Conservation (phyloP, 1,140 invertebrate genomes). For the Cecropterus lyciades region DNA sequence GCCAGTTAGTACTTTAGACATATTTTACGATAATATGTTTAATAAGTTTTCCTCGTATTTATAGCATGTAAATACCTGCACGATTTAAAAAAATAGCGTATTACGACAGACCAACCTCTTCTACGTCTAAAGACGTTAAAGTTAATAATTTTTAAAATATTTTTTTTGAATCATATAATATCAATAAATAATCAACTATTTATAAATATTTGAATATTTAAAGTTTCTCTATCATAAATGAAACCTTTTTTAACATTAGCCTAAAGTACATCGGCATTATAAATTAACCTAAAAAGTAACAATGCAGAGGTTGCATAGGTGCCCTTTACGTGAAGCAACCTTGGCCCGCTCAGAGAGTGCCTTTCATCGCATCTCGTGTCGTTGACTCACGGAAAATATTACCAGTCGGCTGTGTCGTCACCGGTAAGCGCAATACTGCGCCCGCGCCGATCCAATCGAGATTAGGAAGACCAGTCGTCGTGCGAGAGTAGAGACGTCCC, state of each 20-base stretch:
- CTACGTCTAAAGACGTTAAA: too few species aligned
- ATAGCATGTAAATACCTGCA: too few species aligned
- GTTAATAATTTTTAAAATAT: too few species aligned
- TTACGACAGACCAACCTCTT: too few species aligned
- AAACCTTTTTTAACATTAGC: background rate
- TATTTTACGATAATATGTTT: too few species aligned
- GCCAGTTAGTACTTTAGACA: too few species aligned
- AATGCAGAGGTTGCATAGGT: slow-evolving; percentile 24
- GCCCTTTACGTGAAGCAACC: slow-evolving; percentile 41
- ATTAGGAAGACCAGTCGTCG: background rate
- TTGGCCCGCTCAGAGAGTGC: slow-evolving; percentile 45
- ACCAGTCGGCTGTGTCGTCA: slow-evolving; percentile 37
- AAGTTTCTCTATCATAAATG: background rate
- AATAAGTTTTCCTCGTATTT: too few species aligned
- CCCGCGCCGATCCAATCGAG: background rate
- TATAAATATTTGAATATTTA: too few species aligned
- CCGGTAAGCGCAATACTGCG: background rate
- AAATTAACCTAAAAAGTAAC: slow-evolving; percentile 3
- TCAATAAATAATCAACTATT: background rate
- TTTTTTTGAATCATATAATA: too few species aligned
- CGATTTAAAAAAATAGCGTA: too few species aligned
- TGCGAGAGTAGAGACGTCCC: background rate
- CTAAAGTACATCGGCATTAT: background rate
- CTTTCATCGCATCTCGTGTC: slow-evolving; percentile 44
- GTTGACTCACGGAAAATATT: slow-evolving; percentile 39